Base-by-base conservation (phyloP, 2,113 vertebrate genomes). In the Theropithecus gelada region DNA sequence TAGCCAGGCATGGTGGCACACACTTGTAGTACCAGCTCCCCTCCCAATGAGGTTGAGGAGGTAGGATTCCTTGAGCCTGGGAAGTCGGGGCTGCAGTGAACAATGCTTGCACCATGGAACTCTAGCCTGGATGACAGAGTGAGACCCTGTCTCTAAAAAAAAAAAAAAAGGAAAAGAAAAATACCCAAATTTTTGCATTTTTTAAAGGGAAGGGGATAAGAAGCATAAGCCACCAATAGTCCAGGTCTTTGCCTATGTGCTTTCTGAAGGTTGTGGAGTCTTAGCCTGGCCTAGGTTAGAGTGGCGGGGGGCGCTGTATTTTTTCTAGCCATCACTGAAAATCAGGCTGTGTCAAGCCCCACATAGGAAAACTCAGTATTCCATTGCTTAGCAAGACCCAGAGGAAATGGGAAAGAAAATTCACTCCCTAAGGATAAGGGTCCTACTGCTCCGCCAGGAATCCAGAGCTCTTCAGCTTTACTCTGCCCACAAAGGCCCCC, bases 401-500 rank as follows among this genome's bases (percentile, higher is more conserved):
- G 79, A 59, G 52, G 66, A 73, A 72, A 78, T 35, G 10, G 32
- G 66, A 80, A 76, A 76, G 43, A 83, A 59, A 94, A 52, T 10
- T 45, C 55, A 72, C 20, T 52, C 38, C 66, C 70, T 18, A 5
- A 70, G 43, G 45, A 84, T 90, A 79, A 88, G 38, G 27, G 32
- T 68, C 61, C 68, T 22, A 64, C 35, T 23, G 80, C 78, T 22
- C 84, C 81, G 52, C 70, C 90, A 90, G 66, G 75, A 84, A 93
- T 85, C 81, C 76, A 66, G 78, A 88, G 75, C 57, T 78, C 32
- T 59, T 95, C 70, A 90, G 70, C 40, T 89, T 91, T 40, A 73
- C n/a, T 86, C n/a, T 84, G 68, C 78, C 45, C 75, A 78, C 80
- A 70, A 61, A 61, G 68, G 12, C 16, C 73, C 72, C 75, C 48